Base-by-base conservation (phyloP, 2,113 vertebrate species). In the Alligator mississippiensis region DNA sequence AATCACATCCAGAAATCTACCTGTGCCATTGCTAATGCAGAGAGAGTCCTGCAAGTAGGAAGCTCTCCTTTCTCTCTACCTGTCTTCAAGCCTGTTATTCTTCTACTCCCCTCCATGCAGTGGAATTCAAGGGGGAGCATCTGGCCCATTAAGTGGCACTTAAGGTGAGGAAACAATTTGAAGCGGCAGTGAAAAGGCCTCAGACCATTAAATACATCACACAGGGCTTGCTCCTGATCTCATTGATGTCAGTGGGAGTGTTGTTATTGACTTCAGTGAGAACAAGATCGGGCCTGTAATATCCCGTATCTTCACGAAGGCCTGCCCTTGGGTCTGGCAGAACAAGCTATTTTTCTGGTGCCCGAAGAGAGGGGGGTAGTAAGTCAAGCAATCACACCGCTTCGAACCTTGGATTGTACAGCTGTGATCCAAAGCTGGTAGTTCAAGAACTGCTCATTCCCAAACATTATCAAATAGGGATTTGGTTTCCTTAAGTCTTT, bases 241-340 rank as follows among this genome's bases (percentile, higher is more conserved):
- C 84, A 15, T 11, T 38, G 4, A 28, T 3, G 34, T 18, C 24
- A 21, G 47, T 80, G n/a, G 17, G 12, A 83, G 76, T 77, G 24
- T 38, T 7, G 13, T 19, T 14, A 17, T 1, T 11, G 54, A 38
- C 27, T 19, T 54, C 74, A 38, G 2, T 0, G 8, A 27, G 13
- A 63, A 4, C 28, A 59, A 0, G 0, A 9, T 9, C 0, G 0
- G 10, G 60, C 38, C 77, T 1, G 0, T 6, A n/a, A 8, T 16
- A 66, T 19, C 17, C 15, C 1, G 0, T 58, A 25, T 3, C 2
- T 18, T 54, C 3, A 13, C 2, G 2, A 57, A 82, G 0, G 15
- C 38, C 28, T 47, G 38, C 24, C 27, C 38, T 5, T 8, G 3
- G 3, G 13, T 64, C 30, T 85, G 28, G 30, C 70, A 17, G 55